Percentiles rank a stretch among this genome's conserved stretches.
Evolutionary conservation across 2,888 invertebrate genomes (phyloP).

Genomic region (Lasioglossum leucozonium): DNA sequence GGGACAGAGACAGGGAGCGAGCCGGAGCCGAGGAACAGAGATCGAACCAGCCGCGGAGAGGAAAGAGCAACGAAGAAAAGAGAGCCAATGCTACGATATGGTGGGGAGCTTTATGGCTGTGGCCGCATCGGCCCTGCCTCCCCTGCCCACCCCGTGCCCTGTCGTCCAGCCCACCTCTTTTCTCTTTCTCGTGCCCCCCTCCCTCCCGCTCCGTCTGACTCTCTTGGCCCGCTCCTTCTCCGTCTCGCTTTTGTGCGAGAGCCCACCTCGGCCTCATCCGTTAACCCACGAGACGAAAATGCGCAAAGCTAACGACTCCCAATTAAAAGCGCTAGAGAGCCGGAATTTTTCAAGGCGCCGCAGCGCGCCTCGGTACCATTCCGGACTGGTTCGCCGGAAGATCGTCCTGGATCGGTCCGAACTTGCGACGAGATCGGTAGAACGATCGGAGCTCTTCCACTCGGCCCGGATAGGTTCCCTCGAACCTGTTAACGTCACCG

Average conservation of each 20-base stretch:
- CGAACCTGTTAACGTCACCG: slow-evolving; percentile 9
- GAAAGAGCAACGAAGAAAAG: slow-evolving; percentile 56
- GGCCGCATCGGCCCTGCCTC: slow-evolving; percentile 68
- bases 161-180: slow-evolving; percentile 42
- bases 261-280: slow-evolving; percentile 75
- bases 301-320: slow-evolving; percentile 87
- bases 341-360: slow-evolving; percentile 70
- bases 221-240: not conserved
- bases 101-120: slow-evolving; percentile 72
- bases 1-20: slow-evolving; percentile 80
- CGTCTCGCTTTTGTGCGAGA: slow-evolving; percentile 31
- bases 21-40: slow-evolving; percentile 48
- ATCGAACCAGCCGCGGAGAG: slow-evolving; percentile 63
- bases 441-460: no score
- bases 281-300: slow-evolving; percentile 85
- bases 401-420: not conserved
- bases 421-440: not conserved
- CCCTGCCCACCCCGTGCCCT: slow-evolving; percentile 59
- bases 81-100: slow-evolving; percentile 54
- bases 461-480: not conserved
- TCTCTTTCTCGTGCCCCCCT: slow-evolving; percentile 41
- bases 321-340: slow-evolving; percentile 86
- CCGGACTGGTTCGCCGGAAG: not conserved
- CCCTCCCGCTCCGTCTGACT: no score
- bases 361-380: not conserved